These are phyloP conservation scores for Nycteola revayana DNA, from an alignment of 2,888 invertebrate species.

Conservation along the genomic window DNA sequence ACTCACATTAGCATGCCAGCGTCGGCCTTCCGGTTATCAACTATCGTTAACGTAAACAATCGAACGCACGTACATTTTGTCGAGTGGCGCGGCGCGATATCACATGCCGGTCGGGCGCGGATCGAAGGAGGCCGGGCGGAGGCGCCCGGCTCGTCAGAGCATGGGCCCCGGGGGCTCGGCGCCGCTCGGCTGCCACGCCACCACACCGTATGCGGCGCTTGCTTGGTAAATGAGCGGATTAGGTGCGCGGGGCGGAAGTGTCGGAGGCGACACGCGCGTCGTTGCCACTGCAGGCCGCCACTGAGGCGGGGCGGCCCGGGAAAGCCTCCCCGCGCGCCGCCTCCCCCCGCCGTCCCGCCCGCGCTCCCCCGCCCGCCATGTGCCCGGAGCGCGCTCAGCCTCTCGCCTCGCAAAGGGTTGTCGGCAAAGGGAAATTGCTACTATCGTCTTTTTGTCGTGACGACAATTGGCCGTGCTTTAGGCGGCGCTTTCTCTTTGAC, in stretches of 20 bases:
- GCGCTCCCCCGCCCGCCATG: constrained; percentile 58
- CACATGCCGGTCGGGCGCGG: constrained; percentile 63
- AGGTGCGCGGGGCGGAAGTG: constrained; percentile 76
- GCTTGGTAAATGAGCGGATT: constrained; percentile 73
- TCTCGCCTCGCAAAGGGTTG: constrained; percentile 73
- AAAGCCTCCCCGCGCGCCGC: constrained; percentile 58
- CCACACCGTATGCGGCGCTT: constrained; percentile 74
- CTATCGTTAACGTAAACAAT: constrained; percentile 76
- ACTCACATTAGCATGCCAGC: constrained; percentile 82
- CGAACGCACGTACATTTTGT: constrained; percentile 69
- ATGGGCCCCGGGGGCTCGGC: constrained; percentile 68
- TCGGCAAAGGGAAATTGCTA: constrained; percentile 69
- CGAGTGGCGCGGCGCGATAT: constrained; percentile 54
- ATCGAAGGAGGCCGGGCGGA: constrained; percentile 58
- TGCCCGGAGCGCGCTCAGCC: constrained; percentile 64
- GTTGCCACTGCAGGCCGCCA: constrained; percentile 79
- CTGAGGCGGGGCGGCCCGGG: constrained; percentile 80
- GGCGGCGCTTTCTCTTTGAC: constrained; percentile 49
- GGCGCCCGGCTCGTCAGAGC: constrained; percentile 60
- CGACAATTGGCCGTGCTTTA: constrained; percentile 57
- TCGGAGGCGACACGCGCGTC: constrained; percentile 79
- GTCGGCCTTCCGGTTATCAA: constrained; percentile 73
- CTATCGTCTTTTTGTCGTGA: constrained; percentile 62
- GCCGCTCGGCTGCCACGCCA: constrained; percentile 61
- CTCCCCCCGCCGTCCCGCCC: constrained; percentile 38